phyloP scores from a whole-genome alignment of 1,140 invertebrate genomes.

The Helicoverpa zea region DNA sequence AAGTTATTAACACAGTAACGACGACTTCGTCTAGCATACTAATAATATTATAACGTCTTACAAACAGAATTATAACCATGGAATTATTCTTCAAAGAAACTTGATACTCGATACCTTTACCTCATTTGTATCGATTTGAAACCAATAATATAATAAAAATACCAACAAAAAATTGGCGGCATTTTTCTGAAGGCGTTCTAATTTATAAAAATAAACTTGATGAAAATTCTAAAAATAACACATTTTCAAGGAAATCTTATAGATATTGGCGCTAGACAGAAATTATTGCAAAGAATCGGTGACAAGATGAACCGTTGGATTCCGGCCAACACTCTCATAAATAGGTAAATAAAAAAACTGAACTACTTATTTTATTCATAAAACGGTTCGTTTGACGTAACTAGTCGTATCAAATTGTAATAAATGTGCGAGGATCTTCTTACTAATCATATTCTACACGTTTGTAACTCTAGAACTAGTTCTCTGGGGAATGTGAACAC shows the following conservation, averaged over 20 bases:
- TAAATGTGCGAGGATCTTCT: conserved; percentile 30
- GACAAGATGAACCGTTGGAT: conserved; percentile 45
- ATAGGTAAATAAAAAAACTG: conserved; percentile 7
- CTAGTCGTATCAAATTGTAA: conserved; percentile 25
- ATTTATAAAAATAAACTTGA: conserved; percentile 18
- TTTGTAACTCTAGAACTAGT: conserved; percentile 4
- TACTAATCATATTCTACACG: conserved; percentile 17
- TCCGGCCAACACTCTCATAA: conserved; percentile 49
- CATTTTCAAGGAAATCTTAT: conserved; percentile 3
- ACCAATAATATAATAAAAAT: not conserved
- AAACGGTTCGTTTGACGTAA: conserved; percentile 15
- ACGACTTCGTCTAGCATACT: not conserved
- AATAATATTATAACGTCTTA: not conserved
- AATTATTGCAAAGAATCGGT: conserved; percentile 46
- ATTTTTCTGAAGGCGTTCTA: not conserved
- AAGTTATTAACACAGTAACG: conserved; percentile 12
- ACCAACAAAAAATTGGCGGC: not conserved
- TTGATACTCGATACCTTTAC: not conserved
- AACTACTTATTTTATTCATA: conserved; percentile 28
- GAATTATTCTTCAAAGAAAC: conserved; percentile 13
- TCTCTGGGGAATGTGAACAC: not conserved
- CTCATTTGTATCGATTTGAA: not conserved
- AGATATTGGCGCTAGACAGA: conserved; percentile 47
- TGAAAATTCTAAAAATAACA: conserved; percentile 23
- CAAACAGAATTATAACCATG: not conserved